A percentile compares a stretch with the other conserved stretches of the same genome.
Conservation (phyloP, 2,888 invertebrate species). For the Pachycephus smyrnensis region DNA sequence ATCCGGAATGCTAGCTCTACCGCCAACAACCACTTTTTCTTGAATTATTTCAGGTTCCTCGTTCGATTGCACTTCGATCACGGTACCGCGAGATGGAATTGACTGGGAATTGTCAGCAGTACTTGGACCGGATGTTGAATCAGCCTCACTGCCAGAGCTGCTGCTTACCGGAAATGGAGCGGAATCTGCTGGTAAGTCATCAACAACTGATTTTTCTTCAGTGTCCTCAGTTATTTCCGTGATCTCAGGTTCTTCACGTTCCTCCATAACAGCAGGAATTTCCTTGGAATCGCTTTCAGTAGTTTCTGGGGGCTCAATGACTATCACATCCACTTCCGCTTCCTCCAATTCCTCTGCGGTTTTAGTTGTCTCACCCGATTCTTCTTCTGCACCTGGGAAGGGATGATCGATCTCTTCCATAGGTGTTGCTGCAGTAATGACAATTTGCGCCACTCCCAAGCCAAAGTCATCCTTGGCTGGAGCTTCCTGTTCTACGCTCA, state of each 20-base stretch:
- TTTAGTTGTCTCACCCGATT: slow-evolving; percentile 39
- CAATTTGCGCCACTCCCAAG: slow-evolving; percentile 88
- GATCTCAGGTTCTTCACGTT: slow-evolving; percentile 39
- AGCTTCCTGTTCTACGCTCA: slow-evolving; percentile 30
- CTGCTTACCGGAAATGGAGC: slow-evolving; percentile 74
- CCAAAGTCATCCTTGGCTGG: slow-evolving; percentile 71
- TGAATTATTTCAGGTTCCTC: slow-evolving; percentile 53
- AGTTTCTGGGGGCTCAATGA: slow-evolving; percentile 23
- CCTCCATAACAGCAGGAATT: slow-evolving; percentile 12
- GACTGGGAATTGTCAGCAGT: slow-evolving; percentile 74
- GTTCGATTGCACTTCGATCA: slow-evolving; percentile 42
- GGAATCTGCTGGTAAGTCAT: slow-evolving; percentile 72
- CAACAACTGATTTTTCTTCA: slow-evolving; percentile 66
- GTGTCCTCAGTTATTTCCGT: slow-evolving; percentile 49
- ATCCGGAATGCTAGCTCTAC: slow-evolving; percentile 87
- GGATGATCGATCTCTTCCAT: slow-evolving; percentile 89
- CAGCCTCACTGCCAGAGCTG: slow-evolving; percentile 77
- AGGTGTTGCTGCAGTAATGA: slow-evolving; percentile 94
- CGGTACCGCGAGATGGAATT: slow-evolving; percentile 58
- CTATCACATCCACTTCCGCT: slow-evolving; percentile 33
- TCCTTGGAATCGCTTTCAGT: slow-evolving; percentile 13
- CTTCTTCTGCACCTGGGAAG: slow-evolving; percentile 74
- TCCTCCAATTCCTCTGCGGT: slow-evolving; percentile 30
- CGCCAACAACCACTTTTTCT: slow-evolving; percentile 75
- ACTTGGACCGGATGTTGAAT: slow-evolving; percentile 73